Evolutionary conservation across 1,140 invertebrate species (phyloP).

Genomic region (Zaprionus lachaisei): DNA sequence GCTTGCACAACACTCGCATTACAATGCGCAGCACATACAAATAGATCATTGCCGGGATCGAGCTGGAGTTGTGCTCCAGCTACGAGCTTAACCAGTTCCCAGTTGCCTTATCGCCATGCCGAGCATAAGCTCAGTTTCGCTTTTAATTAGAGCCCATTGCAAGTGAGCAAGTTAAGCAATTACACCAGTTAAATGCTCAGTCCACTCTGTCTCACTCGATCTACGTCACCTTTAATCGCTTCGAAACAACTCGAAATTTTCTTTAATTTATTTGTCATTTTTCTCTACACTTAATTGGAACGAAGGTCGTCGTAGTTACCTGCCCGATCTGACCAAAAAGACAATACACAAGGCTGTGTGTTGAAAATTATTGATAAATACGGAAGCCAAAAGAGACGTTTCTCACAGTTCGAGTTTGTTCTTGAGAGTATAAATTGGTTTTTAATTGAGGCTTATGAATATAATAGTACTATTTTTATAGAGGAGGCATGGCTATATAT

Average conservation of each 20-base stretch:
- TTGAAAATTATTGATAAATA: slow-evolving; percentile 22
- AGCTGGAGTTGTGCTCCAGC: neutral
- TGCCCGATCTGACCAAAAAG: slow-evolving; percentile 2
- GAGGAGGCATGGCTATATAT: neutral
- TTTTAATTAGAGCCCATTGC: slow-evolving; percentile 67
- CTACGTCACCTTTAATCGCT: slow-evolving; percentile 47
- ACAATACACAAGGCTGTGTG: neutral
- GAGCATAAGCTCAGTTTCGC: slow-evolving; percentile 55
- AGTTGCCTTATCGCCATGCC: slow-evolving; percentile 40
- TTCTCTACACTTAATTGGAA: slow-evolving; percentile 40
- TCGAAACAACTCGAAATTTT: slow-evolving; percentile 18
- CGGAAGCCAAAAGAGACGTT: slow-evolving; percentile 8
- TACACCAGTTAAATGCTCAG: slow-evolving; percentile 43
- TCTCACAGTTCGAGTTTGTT: neutral
- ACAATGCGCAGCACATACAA: slow-evolving; percentile 21
- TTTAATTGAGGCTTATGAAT: slow-evolving; percentile 17
- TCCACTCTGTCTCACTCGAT: slow-evolving; percentile 8
- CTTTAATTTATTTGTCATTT: slow-evolving; percentile 31
- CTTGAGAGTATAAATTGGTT: slow-evolving; percentile 1
- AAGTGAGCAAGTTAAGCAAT: slow-evolving; percentile 48
- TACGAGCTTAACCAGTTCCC: slow-evolving; percentile 1
- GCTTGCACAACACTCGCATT: slow-evolving; percentile 63
- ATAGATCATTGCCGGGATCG: slow-evolving; percentile 10
- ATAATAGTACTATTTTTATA: neutral
- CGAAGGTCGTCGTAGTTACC: slow-evolving; percentile 53